A percentile compares a stretch with the other conserved stretches of the same genome.
phyloP scores from a whole-genome alignment of 2,888 invertebrate species.

The Apamea crenata region DNA sequence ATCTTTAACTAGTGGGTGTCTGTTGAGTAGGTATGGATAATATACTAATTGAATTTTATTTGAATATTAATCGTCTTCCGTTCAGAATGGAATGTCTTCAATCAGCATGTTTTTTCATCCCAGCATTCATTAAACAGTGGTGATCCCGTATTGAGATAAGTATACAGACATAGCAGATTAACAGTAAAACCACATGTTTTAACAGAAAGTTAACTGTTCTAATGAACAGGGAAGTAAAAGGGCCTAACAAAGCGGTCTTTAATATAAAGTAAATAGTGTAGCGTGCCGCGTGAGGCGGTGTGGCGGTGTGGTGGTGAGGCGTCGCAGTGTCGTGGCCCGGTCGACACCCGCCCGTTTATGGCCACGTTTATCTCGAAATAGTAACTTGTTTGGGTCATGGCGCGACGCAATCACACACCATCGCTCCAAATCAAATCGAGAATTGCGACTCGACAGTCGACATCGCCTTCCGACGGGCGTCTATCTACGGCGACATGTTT shows the following conservation, averaged over 20 bases:
- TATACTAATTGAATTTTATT: constrained; percentile 68
- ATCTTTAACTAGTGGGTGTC: constrained; percentile 73
- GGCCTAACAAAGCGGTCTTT: constrained; percentile 73
- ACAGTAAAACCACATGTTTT: constrained; percentile 56
- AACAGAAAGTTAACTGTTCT: constrained; percentile 59
- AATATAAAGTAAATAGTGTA: constrained; percentile 80
- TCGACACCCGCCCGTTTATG: constrained; percentile 85
- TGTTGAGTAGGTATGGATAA: constrained; percentile 64
- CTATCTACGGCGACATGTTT: constrained; percentile 52
- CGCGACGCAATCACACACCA: constrained; percentile 86
- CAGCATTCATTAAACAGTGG: constrained; percentile 17
- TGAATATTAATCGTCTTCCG: constrained; percentile 75
- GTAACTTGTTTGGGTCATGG: constrained; percentile 88
- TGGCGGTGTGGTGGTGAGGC: constrained; percentile 61
- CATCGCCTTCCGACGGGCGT: constrained; percentile 58
- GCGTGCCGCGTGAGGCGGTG: constrained; percentile 58
- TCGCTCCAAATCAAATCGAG: constrained; percentile 84
- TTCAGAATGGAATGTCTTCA: constrained; percentile 67
- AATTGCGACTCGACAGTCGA: constrained; percentile 71
- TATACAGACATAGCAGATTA: constrained; percentile 8
- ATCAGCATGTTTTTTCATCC: constrained; percentile 26
- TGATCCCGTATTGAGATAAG: constrained; percentile 8
- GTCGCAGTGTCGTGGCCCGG: constrained; percentile 75
- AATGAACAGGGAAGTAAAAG: constrained; percentile 57
- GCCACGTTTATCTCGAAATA: constrained; percentile 89